Base-by-base conservation (phyloP, 2,113 vertebrate species). In the Neotoma lepida region DNA sequence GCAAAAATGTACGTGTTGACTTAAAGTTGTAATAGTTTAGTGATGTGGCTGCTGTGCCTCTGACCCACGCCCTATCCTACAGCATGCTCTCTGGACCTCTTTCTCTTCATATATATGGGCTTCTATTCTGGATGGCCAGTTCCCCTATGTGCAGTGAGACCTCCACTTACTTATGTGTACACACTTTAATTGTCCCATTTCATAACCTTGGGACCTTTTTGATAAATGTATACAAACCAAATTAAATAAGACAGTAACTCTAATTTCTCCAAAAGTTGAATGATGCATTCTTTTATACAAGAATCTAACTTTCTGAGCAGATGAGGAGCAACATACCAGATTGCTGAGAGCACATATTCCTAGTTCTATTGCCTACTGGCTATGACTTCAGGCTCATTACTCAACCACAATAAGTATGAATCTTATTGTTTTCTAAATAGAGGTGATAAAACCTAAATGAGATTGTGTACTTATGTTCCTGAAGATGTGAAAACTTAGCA, bases 201-300 rank as follows among this genome's bases (percentile, higher is more conserved):
- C 20, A 49, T 44, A 88, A 94, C 13, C 12, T 76, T 93, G 13
- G 51, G 18, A 26, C 82, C 44, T 66, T n/a, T 94, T 61, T 86
- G 28, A 86, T n/a, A 77, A 90, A 74, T 14, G 17, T 49, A 9
- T 70, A 41, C 76, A 22, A 93, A 12, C 49, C 44, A 26, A 39
- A 80, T 78, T 78, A 88, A 87, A 77, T 91, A 78, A 66, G 44
- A 54, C 33, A 85, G 88, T 90, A 70, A 86, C 22, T 86, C n/a
- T 81, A 73, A 41, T 78, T 84, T 84, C 92, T 94, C 68, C 82
- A 82, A 90, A 81, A 95, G 14, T 58, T 93, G 44, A 84, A 64
- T 56, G 1, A 6, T 70, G 4, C 41, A 84, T 54, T 12, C 51
- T 91, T 93, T 73, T 71, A 30, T 46, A 44, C 8, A 89, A 78